Evolutionary conservation across 1,140 invertebrate genomes (phyloP).

Genomic region (Babylonia areolata): DNA sequence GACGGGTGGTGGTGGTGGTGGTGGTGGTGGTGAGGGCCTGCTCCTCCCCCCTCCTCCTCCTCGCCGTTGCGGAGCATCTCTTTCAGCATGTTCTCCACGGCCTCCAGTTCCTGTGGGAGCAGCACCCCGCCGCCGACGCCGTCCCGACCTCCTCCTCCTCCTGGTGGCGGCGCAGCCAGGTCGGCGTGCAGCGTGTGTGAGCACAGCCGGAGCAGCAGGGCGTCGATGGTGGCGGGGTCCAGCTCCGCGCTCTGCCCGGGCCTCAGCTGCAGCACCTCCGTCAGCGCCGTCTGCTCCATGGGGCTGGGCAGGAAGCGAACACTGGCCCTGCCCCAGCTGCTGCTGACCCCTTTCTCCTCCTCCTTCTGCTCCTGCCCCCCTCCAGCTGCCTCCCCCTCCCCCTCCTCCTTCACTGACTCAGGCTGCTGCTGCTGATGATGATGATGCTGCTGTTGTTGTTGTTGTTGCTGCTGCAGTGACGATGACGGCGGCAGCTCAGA

Average conservation of each 20-base stretch:
- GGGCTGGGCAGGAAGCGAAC: constrained; percentile 30
- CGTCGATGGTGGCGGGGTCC: constrained; percentile 30
- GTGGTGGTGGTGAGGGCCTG: background rate
- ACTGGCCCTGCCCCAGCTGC: background rate
- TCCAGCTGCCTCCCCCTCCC: no score
- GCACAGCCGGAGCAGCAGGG: constrained; percentile 19
- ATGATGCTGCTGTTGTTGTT: background rate
- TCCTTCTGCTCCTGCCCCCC: no score
- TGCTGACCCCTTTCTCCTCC: background rate
- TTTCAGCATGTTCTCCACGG: background rate
- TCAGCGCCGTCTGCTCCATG: constrained; percentile 15
- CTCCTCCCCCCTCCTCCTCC: background rate
- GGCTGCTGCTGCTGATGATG: background rate
- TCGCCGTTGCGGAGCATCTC: background rate
- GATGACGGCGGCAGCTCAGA: no score
- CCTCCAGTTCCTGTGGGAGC: background rate
- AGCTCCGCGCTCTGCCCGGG: constrained; percentile 22
- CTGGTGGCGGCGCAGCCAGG: no score
- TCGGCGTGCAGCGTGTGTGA: constrained; percentile 1
- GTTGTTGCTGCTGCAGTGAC: background rate
- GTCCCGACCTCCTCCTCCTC: background rate
- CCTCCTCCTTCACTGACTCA: no score
- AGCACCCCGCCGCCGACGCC: no score
- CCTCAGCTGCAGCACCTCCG: constrained; percentile 27
- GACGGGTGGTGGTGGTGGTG: constrained; percentile 20